These are phyloP conservation scores for Eledona agricola DNA, from an alignment of 2,888 invertebrate species.

Conservation along the genomic window DNA sequence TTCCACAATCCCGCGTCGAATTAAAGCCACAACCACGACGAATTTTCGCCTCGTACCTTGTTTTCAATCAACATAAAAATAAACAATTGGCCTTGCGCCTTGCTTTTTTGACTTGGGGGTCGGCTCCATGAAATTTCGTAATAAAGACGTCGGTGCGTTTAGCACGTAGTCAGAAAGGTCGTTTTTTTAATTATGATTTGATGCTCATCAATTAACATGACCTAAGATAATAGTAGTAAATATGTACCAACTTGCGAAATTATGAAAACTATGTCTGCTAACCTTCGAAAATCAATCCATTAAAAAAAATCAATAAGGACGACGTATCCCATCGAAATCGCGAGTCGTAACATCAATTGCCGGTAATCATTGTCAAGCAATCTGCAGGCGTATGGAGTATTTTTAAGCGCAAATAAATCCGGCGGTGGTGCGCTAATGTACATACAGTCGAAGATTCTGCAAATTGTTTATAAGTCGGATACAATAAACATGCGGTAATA, in stretches of 20 bases:
- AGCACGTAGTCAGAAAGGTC: slow-evolving; percentile 9
- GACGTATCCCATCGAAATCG: too few relatives aligned
- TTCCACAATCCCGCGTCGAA: slow-evolving; percentile 21
- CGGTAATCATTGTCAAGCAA: too few relatives aligned
- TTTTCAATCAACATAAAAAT: slow-evolving; percentile 28
- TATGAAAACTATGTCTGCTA: too few relatives aligned
- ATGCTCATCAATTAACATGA: slow-evolving; percentile 1
- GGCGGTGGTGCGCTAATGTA: too few relatives aligned
- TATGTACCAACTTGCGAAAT: too few relatives aligned
- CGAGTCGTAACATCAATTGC: too few relatives aligned
- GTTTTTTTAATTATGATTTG: background rate
- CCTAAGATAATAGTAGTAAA: too few relatives aligned
- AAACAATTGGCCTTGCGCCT: slow-evolving; percentile 21
- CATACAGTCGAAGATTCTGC: slow-evolving; percentile 21
- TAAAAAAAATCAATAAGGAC: too few relatives aligned
- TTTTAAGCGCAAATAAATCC: too few relatives aligned
- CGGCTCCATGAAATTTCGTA: slow-evolving; percentile 21
- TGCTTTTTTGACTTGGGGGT: slow-evolving; percentile 11
- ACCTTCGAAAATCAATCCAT: too few relatives aligned
- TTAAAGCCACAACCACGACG: slow-evolving; percentile 17
- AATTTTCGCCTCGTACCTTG: slow-evolving; percentile 24
- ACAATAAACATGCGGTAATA: slow-evolving; percentile 17
- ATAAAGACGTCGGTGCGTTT: slow-evolving; percentile 17
- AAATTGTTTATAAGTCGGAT: slow-evolving; percentile 16
- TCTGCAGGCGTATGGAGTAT: too few relatives aligned